Evolutionary conservation across 92 coral and sea anemone species (phyloP).

Genomic region (Epizoanthus ramosus): DNA sequence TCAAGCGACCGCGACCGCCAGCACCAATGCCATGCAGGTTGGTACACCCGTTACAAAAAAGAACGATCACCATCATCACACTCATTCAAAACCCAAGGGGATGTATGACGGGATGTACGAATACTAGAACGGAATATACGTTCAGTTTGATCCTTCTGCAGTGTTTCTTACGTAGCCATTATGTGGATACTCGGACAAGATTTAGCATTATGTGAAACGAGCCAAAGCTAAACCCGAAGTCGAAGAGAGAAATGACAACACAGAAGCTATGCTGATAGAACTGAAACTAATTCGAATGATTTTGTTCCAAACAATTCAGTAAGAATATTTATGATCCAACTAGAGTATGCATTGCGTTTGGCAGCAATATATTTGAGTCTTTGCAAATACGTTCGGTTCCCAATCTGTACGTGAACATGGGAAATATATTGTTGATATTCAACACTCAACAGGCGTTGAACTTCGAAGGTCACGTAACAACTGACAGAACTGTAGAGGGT

Average conservation of each 20-base stretch:
- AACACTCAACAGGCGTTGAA: neutral
- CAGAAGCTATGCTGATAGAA: neutral
- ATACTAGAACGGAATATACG: slow-evolving; percentile 12
- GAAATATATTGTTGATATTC: neutral
- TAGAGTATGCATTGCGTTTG: neutral
- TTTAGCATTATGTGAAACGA: neutral
- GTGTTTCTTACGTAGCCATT: neutral
- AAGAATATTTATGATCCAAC: slow-evolving; percentile 2
- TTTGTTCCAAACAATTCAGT: neutral
- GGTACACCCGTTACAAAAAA: slow-evolving; percentile 72
- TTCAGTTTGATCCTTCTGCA: neutral
- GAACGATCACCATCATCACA: slow-evolving; percentile 68
- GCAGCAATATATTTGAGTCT: neutral
- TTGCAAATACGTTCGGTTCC: slow-evolving; percentile 4
- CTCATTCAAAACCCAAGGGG: slow-evolving; percentile 70
- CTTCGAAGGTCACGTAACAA: slow-evolving; percentile 21
- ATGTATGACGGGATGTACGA: slow-evolving; percentile 73
- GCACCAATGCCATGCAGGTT: slow-evolving; percentile 62
- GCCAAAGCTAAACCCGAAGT: neutral
- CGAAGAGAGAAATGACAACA: neutral
- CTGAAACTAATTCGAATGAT: neutral
- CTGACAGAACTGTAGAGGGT: neutral
- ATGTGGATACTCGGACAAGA: neutral
- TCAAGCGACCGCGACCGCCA: slow-evolving; percentile 69
- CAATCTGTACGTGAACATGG: neutral